Evolutionary conservation across 2,797 vertebrate genomes (phyloP).

Genomic region (Champsocephalus esox): DNA sequence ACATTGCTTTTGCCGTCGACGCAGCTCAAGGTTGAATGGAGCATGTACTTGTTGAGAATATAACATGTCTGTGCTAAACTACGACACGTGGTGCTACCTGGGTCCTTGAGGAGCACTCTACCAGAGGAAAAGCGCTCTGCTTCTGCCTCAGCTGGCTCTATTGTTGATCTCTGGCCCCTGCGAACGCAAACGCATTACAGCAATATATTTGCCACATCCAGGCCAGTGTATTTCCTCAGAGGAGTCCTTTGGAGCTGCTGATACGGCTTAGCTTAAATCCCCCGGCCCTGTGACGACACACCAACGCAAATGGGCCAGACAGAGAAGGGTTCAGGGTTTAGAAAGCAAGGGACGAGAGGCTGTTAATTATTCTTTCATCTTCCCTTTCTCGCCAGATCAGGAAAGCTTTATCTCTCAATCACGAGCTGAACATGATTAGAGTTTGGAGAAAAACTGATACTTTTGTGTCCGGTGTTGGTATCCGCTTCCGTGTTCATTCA

Average conservation of each 20-base stretch:
- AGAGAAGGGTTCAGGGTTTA: conserved; percentile 56
- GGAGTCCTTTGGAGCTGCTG: conserved; percentile 65
- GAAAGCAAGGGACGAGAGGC: conserved; percentile 40
- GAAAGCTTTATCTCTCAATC: conserved; percentile 19
- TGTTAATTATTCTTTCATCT: conserved; percentile 45
- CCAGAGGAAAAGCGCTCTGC: conserved; percentile 47
- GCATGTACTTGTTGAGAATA: conserved; percentile 39
- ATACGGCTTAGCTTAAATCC: conserved; percentile 71
- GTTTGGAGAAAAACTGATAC: background rate
- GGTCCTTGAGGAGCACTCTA: conserved; percentile 63
- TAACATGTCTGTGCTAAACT: conserved; percentile 53
- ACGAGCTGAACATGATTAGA: background rate
- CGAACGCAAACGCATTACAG: conserved; percentile 53
- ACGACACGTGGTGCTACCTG: conserved; percentile 37
- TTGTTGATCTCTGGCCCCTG: conserved; percentile 68
- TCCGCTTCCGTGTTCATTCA: conserved; percentile 5
- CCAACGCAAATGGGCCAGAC: conserved; percentile 57
- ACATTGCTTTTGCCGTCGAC: conserved; percentile 33
- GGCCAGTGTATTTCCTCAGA: conserved; percentile 61
- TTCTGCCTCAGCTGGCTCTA: conserved; percentile 53
- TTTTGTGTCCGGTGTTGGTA: background rate
- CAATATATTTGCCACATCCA: conserved; percentile 65
- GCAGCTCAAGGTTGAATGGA: conserved; percentile 58
- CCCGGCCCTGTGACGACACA: conserved; percentile 63
- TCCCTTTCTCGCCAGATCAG: conserved; percentile 28